Evolutionary conservation across 2,797 vertebrate genomes (phyloP).

Genomic region (Etheostoma nigrum): DNA sequence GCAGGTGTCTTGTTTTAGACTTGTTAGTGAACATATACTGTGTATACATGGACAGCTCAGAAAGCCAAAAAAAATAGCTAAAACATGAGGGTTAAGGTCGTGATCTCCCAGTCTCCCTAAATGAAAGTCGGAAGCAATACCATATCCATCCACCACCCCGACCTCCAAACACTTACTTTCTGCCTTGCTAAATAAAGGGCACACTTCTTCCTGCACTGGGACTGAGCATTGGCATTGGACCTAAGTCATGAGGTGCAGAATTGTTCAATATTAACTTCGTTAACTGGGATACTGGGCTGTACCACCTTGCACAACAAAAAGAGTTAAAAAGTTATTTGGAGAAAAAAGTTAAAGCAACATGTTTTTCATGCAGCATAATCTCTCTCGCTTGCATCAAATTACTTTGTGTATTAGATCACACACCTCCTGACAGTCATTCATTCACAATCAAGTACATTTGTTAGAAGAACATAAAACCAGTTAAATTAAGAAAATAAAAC

Average conservation of each 20-base stretch:
- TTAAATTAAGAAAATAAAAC: not conserved
- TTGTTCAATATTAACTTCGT: not conserved
- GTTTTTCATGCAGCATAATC: not conserved
- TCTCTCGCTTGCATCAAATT: not conserved
- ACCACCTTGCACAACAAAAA: not conserved
- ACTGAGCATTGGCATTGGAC: not conserved
- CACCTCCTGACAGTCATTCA: conserved; percentile 2
- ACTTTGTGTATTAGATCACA: conserved; percentile 4
- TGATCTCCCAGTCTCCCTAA: not conserved
- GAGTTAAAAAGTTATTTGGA: conserved; percentile 6
- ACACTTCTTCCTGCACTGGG: not conserved
- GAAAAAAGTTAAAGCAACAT: conserved; percentile 1
- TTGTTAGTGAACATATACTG: too few relatives aligned
- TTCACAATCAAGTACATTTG: conserved; percentile 3
- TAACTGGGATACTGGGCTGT: not conserved
- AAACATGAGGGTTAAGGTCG: not conserved
- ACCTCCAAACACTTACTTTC: not conserved
- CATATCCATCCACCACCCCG: not conserved
- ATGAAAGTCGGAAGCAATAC: not conserved
- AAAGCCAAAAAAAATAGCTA: too few relatives aligned
- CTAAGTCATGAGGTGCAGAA: not conserved
- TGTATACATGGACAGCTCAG: too few relatives aligned
- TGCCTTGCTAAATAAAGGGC: not conserved
- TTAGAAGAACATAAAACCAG: conserved; percentile 3
- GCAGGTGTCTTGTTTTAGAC: too few relatives aligned